phyloP scores from a whole-genome alignment of 1,140 invertebrate genomes.

The Cherax destructor region DNA sequence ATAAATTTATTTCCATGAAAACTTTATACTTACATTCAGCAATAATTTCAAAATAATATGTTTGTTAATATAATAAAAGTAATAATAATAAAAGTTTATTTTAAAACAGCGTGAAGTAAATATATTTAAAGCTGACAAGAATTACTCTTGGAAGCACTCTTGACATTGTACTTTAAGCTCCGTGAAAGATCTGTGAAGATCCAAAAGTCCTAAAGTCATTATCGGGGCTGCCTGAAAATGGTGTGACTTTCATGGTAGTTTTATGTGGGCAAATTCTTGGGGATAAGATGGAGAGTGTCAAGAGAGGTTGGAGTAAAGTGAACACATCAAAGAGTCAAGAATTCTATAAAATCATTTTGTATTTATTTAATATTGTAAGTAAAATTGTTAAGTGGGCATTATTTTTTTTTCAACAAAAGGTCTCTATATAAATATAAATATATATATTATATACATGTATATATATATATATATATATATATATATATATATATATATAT shows the following conservation, averaged over 20 bases:
- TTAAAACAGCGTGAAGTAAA: background rate
- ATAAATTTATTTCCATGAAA: too few species aligned
- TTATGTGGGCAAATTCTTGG: conserved; percentile 1
- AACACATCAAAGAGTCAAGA: background rate
- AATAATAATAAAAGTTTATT: too few species aligned
- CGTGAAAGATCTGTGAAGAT: background rate
- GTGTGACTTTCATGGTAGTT: conserved; percentile 30
- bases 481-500: too few species aligned
- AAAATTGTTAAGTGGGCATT: too few species aligned
- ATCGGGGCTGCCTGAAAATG: conserved; percentile 21
- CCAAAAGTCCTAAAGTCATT: conserved; percentile 41
- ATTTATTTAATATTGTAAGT: background rate
- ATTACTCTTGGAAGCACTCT: background rate
- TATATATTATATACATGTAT: too few species aligned
- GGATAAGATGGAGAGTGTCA: background rate
- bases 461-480: too few species aligned
- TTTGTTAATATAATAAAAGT: too few species aligned
- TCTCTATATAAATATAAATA: too few species aligned
- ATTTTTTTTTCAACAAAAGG: too few species aligned
- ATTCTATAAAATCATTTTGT: background rate
- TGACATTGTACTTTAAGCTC: conserved; percentile 22
- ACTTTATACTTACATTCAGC: too few species aligned
- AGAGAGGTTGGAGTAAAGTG: background rate
- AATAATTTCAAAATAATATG: too few species aligned
- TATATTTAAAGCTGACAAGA: background rate